These are phyloP conservation scores for Hipparchia semele DNA, from an alignment of 2,888 invertebrate genomes.

Conservation along the genomic window DNA sequence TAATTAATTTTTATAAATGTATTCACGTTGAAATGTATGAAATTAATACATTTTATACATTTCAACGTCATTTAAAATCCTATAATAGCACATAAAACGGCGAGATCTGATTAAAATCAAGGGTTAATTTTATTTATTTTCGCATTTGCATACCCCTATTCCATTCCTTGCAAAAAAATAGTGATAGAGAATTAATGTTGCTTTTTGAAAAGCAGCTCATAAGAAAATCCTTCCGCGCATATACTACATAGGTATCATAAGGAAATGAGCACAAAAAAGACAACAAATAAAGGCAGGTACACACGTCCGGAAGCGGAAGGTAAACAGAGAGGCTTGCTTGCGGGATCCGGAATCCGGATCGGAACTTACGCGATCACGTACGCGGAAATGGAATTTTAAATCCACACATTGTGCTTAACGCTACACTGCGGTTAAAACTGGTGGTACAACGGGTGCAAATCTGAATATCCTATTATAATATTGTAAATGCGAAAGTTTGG, in stretches of 20 bases:
- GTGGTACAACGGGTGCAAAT: conserved; percentile 3
- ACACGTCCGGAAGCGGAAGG: conserved; percentile 37
- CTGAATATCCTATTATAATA: background rate
- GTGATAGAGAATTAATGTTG: background rate
- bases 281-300: conserved; percentile 25
- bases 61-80: background rate
- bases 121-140: background rate
- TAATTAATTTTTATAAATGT: no score
- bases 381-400: conserved; percentile 79
- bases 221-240: background rate
- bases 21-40: no score
- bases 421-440: background rate
- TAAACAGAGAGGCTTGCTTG: conserved; percentile 43
- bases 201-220: background rate
- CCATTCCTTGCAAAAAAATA: background rate
- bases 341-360: conserved; percentile 56
- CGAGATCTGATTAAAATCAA: background rate
- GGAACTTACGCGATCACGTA: conserved; percentile 70
- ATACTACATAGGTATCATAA: background rate
- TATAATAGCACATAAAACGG: no score
- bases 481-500: no score
- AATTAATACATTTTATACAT: background rate
- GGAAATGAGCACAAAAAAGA: conserved; percentile 18
- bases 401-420: conserved; percentile 64
- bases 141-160: background rate